A percentile compares a stretch with the other conserved stretches of the same genome.
These are phyloP conservation scores for Drosophila koepferae DNA, from an alignment of 2,888 invertebrate species.

Conservation along the genomic window DNA sequence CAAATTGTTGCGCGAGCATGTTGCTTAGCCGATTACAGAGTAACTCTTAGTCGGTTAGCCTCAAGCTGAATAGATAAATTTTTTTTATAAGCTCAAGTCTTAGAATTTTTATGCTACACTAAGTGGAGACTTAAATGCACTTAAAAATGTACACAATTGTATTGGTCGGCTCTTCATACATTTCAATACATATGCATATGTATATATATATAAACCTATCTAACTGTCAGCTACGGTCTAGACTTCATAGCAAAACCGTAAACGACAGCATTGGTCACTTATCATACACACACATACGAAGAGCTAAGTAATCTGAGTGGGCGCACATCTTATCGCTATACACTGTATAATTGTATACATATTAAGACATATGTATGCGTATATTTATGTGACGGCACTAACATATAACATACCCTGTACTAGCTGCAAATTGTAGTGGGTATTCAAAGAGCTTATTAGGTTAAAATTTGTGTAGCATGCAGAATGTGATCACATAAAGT, in stretches of 20 bases:
- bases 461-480: too few species aligned
- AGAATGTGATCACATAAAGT: too few species aligned
- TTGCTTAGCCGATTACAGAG: background rate
- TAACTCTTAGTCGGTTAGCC: background rate
- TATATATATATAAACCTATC: conserved; percentile 1
- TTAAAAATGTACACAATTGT: background rate
- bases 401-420: conserved; percentile 12
- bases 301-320: conserved; percentile 29
- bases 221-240: conserved; percentile 15
- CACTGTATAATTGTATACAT: conserved; percentile 55
- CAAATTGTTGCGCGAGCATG: too few species aligned
- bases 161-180: background rate
- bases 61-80: background rate
- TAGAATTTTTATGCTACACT: background rate
- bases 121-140: conserved; percentile 5
- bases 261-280: conserved; percentile 32
- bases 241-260: conserved; percentile 30
- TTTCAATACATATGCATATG: background rate
- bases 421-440: background rate
- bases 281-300: conserved; percentile 33
- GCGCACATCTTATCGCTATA: conserved; percentile 54
- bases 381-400: conserved; percentile 21
- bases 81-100: background rate
- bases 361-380: conserved; percentile 32
- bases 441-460: background rate